These are phyloP conservation scores for Homalodisca vitripennis DNA, from an alignment of 1,140 invertebrate genomes.

Conservation along the genomic window DNA sequence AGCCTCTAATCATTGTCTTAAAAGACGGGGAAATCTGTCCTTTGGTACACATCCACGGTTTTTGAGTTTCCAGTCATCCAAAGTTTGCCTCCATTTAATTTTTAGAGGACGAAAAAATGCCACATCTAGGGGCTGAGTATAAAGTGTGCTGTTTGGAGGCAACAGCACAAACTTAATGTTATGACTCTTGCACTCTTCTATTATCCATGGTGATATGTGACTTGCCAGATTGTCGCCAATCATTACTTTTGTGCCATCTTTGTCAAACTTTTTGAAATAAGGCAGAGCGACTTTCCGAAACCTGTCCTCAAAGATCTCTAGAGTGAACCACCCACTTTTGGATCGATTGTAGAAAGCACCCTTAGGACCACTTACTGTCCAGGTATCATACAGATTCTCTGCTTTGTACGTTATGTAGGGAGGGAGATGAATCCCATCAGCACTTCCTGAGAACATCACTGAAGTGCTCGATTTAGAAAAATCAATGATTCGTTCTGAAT, in stretches of 20 bases:
- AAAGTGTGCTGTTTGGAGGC: constrained; percentile 48
- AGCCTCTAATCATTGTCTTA: constrained; percentile 33
- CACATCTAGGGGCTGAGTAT: constrained; percentile 49
- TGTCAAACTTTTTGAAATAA: constrained; percentile 31
- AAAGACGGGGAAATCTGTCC: constrained; percentile 40
- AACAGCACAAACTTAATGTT: constrained; percentile 48
- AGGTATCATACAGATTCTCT: no score
- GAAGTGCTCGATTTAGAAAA: no score
- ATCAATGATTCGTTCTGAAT: no score
- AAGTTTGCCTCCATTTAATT: constrained; percentile 45
- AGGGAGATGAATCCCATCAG: no score
- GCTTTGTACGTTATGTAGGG: no score
- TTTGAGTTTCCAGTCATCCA: constrained; percentile 43
- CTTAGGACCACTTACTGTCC: no score
- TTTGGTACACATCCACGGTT: constrained; percentile 37
- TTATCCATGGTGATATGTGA: constrained; percentile 45
- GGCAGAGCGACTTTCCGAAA: constrained; percentile 35
- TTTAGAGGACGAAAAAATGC: constrained; percentile 48
- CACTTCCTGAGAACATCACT: no score
- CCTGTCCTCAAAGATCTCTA: constrained; percentile 43
- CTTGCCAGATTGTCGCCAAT: constrained; percentile 48
- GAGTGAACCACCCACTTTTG: no score
- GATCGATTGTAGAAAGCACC: no score
- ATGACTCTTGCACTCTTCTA: constrained; percentile 42
- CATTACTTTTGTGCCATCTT: constrained; percentile 30